Evolutionary conservation across 1,140 invertebrate species (phyloP).

Genomic region (Ruditapes philippinarum): DNA sequence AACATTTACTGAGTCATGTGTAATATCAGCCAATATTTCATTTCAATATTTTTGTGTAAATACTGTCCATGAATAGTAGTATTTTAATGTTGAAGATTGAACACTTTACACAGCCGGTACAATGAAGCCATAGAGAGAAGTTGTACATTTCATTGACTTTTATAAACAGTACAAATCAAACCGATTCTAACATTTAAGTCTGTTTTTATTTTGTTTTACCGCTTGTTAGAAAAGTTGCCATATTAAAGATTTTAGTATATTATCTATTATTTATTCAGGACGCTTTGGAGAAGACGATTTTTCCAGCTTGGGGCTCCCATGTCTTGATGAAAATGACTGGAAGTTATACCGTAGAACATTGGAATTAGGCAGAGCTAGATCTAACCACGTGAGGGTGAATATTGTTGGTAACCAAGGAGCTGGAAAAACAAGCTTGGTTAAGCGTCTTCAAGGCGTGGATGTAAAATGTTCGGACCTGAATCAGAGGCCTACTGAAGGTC

Average conservation of each 20-base stretch:
- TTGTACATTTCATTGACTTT: too few species aligned
- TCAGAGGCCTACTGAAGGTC: neutral
- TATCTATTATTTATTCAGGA: neutral
- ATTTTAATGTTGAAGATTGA: too few species aligned
- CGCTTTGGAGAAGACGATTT: neutral
- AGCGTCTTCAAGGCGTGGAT: neutral
- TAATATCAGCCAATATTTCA: too few species aligned
- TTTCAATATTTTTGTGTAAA: too few species aligned
- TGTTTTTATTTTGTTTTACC: too few species aligned
- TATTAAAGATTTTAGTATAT: neutral
- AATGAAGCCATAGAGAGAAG: too few species aligned
- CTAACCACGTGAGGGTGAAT: constrained; percentile 25
- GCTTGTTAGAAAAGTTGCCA: too few species aligned
- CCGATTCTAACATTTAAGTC: too few species aligned
- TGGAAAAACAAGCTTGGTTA: constrained; percentile 36
- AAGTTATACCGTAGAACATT: neutral
- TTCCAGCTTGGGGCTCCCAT: neutral
- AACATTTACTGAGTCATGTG: too few species aligned
- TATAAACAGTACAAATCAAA: too few species aligned
- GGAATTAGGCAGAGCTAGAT: neutral
- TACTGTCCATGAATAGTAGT: too few species aligned
- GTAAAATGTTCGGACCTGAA: neutral
- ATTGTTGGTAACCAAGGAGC: constrained; percentile 32
- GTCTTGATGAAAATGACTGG: neutral
- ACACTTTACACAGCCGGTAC: too few species aligned